Percentiles rank a stretch among this genome's conserved stretches.
Evolutionary conservation across 2,113 vertebrate species (phyloP).

Genomic region (Oncorhynchus kisutch): DNA sequence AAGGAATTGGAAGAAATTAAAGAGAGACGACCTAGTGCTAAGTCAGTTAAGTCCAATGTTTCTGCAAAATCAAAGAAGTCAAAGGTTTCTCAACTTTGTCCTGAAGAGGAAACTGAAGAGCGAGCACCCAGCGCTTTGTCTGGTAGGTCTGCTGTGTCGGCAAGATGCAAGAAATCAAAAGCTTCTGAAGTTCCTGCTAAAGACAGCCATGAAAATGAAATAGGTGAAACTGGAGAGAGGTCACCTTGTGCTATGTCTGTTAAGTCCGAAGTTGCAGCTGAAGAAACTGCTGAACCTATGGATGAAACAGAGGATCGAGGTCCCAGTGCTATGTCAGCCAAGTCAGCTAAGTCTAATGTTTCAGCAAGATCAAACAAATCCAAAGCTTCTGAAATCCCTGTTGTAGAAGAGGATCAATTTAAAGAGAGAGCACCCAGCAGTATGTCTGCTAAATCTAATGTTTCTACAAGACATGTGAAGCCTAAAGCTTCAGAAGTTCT

Average conservation of each 20-base stretch:
- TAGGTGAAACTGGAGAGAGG: too few relatives aligned
- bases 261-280: constrained; percentile 38
- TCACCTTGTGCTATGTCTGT: too few relatives aligned
- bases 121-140: constrained; percentile 39
- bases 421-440: too few relatives aligned
- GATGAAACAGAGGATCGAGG: neutral
- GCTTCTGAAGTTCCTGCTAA: neutral
- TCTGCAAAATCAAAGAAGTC: constrained; percentile 38
- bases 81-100: constrained; percentile 35
- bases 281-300: constrained; percentile 9
- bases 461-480: constrained; percentile 1
- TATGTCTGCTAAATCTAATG: neutral
- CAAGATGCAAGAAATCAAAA: constrained; percentile 32
- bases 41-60: neutral
- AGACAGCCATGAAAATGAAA: too few relatives aligned
- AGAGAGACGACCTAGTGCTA: neutral
- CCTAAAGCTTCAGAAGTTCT: constrained; percentile 24
- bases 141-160: constrained; percentile 15
- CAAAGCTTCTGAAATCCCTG: too few relatives aligned
- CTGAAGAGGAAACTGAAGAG: constrained; percentile 25
- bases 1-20: neutral
- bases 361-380: too few relatives aligned
- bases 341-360: too few relatives aligned
- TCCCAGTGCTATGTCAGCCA: constrained; percentile 20
- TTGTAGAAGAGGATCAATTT: too few relatives aligned